Base-by-base conservation (phyloP, 2,888 invertebrate species). In the Macroteleia sp. region DNA sequence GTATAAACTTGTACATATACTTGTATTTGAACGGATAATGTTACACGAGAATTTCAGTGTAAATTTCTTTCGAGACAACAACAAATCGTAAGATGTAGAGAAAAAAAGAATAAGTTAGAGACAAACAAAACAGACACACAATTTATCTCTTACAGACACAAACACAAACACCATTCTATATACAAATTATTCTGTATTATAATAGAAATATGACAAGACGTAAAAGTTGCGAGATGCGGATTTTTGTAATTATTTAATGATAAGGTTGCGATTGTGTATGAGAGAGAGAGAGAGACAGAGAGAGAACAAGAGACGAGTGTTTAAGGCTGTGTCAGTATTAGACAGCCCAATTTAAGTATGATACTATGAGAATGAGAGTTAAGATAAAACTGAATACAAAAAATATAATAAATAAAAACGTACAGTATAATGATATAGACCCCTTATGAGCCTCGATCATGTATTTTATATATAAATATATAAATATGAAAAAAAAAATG, bases 391-490 rank as follows among this genome's bases (percentile, higher is more conserved):
- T 46, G 42, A 52, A 48, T 48, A 32, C 3, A 28, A 25, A 34
- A 14, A 44, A 54, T 36, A 56, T 32, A 48, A 25, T 14, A 46
- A 39, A 17, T 36, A 14, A 48, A 75, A 79, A 77, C 82, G 79
- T 82, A 81, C 81, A 83, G 79, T 79, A 84, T 85, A 81, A 85
- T 85, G 84, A 61, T 50, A 85, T 83, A 85, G 84, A 83, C 83
- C 84, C 82, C 85, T 84, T 86, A 86, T 85, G 86, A 88, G 89
- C 88, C 88, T 89, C 89, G 87, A 88, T 89, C 86, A 88, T 90
- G 90, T 90, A 89, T 89, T 90, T 89, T 90, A 89, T 90, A 89
- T 88, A 89, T 88, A 88, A 83, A 87, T 88, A 86, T 86, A 85
- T 82, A 83, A 80, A 85, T 81, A 85, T 80, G 82, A 76, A 83